Base-by-base conservation (phyloP, 2,113 vertebrate species). In the Cygnus buccinator region DNA sequence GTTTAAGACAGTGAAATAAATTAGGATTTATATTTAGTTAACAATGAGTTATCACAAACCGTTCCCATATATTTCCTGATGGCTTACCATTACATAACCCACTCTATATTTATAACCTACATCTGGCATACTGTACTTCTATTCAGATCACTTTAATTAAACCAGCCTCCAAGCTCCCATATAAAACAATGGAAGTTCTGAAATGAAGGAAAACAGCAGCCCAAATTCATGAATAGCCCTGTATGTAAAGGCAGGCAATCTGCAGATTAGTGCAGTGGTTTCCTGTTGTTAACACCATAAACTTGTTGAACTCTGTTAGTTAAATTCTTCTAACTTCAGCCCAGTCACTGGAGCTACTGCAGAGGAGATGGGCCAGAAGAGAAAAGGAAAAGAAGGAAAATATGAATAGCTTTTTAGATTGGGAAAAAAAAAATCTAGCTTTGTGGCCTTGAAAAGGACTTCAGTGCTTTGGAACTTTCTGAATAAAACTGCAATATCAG, bases 111-210 rank as follows among this genome's bases (percentile, higher is more conserved):
- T 98, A 98, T 97, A 97, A 94, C 86, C 94, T 95, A 96, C 98
- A 98, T 98, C 98, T 98, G 98, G 98, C 94, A 76, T 61, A 97
- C 96, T 97, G 97, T 97, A 94, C 79, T 89, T 75, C 97, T 81
- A 96, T 98, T 98, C 97, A 97, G 95, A 97, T 98, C 92, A 95
- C 95, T 98, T 98, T 98, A 98, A 98, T 98, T 98, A 98, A 98
- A 97, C 31, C 97, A 94, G 98, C 97, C 98, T 98, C 98, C 67
- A 63, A 97, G 97, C 97, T 97, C 97, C 88, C 94, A 96, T 98
- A 98, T 97, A 98, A 96, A 73, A 96, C 92, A 81, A 95, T 65
- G 88, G 95, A 90, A 93, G 92, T 84, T 95, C 95, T 77, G 88
- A 97, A 93, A 95, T 67, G 84, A 41, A 76, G 73, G 93, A 75